Percentiles rank a stretch among this genome's conserved stretches.
Evolutionary conservation across 1,140 invertebrate species (phyloP).

Genomic region (Zaprionus davidi): DNA sequence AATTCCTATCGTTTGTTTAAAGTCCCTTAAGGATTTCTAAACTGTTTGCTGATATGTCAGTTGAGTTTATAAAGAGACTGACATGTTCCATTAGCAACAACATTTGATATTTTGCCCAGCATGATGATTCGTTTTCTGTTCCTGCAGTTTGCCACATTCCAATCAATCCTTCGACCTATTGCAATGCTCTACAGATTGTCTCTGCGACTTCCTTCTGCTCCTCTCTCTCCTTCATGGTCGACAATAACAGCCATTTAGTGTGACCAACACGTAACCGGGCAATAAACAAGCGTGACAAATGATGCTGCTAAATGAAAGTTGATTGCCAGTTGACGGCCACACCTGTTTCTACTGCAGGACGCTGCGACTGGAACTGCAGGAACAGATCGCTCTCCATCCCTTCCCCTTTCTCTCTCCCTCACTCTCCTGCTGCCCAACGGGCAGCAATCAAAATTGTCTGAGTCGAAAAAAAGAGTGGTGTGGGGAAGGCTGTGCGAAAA

Average conservation of each 20-base stretch:
- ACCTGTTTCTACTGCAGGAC: slow-evolving; percentile 56
- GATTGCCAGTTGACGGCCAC: slow-evolving; percentile 80
- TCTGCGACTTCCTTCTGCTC: background rate
- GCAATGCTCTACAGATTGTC: slow-evolving; percentile 1
- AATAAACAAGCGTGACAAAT: slow-evolving; percentile 82
- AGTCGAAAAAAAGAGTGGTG: slow-evolving; percentile 36
- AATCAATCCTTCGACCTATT: slow-evolving; percentile 14
- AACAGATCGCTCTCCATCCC: background rate
- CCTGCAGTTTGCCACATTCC: slow-evolving; percentile 16
- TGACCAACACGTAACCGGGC: slow-evolving; percentile 78
- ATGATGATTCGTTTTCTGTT: background rate
- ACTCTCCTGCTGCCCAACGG: slow-evolving; percentile 8
- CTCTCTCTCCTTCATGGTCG: background rate
- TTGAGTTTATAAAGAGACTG: background rate
- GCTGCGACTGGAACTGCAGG: background rate
- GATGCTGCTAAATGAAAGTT: slow-evolving; percentile 82
- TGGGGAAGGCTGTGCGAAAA: background rate
- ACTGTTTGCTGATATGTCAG: background rate
- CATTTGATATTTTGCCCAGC: background rate
- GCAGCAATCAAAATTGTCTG: slow-evolving; percentile 71
- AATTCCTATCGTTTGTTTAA: no score
- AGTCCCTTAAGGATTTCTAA: no score
- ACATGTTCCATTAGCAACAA: slow-evolving; percentile 1
- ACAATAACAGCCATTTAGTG: slow-evolving; percentile 80
- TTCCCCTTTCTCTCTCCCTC: background rate